Base-by-base conservation (phyloP, 2,888 invertebrate species). In the Ischnura elegans region DNA sequence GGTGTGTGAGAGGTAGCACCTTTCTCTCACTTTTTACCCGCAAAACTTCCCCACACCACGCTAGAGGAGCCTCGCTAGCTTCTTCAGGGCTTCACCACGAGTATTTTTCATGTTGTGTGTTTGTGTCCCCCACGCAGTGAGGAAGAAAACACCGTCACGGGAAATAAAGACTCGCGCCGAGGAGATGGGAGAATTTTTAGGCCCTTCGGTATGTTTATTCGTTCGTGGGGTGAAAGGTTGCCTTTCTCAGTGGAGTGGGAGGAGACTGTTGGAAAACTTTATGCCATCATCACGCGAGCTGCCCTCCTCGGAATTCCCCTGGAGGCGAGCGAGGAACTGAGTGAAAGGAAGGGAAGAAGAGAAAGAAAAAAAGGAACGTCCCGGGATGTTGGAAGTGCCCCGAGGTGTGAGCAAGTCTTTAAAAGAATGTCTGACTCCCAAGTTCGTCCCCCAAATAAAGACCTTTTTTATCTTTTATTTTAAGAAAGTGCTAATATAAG, bases 181-280 rank as follows among this genome's bases (percentile, higher is more conserved):
- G 36, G 36, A 76, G 76, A 29, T 76, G 13, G 66, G 76, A 36
- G 76, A 76, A 25, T 36, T 36, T n/a, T 16, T 51, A 13, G 4
- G 6, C 76, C 76, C 36, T 36, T 25, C 36, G 36, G 76, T 76
- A 76, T 76, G 36, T 76, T 76, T 76, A 76, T 76, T 36, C n/a
- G 36, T 29, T 76, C 36, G 76, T n/a, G n/a, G 36, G 76, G 76
- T 76, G 76, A 76, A 76, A 76, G 76, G 76, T n/a, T 76, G 76
- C 29, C 29, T 76, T 76, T 76, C 76, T 6, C 19, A 51, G 51
- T n/a, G n/a, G 13, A 6, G 6, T 1, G 19, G 51, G 6, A 13
- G 36, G 36, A 36, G 76, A 76, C 61, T 1, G 36, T 13, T 0
- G 76, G 76, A 76, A 76, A 76, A 76, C 36, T 76, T 76, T 36